These are phyloP conservation scores for Stenichneumon culpator DNA, from an alignment of 2,888 invertebrate genomes.

Conservation along the genomic window DNA sequence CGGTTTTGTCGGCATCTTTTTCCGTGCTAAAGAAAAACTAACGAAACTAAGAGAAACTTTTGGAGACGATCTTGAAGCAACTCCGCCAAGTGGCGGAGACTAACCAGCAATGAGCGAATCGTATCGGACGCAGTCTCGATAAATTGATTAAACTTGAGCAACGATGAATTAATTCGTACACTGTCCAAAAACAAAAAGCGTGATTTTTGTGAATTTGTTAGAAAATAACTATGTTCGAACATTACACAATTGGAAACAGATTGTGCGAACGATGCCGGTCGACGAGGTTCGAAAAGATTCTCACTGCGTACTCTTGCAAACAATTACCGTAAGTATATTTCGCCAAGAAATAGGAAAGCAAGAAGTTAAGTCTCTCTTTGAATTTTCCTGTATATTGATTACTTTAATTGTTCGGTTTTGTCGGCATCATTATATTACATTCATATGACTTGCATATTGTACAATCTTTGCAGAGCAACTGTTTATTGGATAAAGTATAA, in stretches of 20 bases:
- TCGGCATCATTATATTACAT: constrained; percentile 81
- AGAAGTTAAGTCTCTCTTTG: not conserved
- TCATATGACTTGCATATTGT: constrained; percentile 83
- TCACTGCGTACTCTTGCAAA: no score
- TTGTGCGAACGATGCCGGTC: not conserved
- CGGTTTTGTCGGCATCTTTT: constrained; percentile 65
- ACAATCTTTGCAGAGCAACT: constrained; percentile 81
- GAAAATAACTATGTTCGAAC: not conserved
- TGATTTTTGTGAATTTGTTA: no score
- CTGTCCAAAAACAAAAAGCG: no score
- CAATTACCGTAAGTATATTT: not conserved
- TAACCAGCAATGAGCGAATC: no score
- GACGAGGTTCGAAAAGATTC: no score
- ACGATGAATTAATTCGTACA: no score
- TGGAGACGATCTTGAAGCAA: no score
- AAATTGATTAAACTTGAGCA: no score
- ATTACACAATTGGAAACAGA: not conserved
- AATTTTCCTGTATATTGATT: constrained; percentile 71
- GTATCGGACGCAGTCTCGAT: no score
- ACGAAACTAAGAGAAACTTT: no score
- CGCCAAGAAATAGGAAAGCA: not conserved
- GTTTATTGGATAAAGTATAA: constrained; percentile 77
- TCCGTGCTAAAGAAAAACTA: no score
- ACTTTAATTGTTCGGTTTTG: constrained; percentile 68
- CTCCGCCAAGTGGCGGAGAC: no score